Evolutionary conservation across 1,140 invertebrate genomes (phyloP), one percentile per base, ranked within the genome.

Genomic region (Drosophila kohkoa): DNA sequence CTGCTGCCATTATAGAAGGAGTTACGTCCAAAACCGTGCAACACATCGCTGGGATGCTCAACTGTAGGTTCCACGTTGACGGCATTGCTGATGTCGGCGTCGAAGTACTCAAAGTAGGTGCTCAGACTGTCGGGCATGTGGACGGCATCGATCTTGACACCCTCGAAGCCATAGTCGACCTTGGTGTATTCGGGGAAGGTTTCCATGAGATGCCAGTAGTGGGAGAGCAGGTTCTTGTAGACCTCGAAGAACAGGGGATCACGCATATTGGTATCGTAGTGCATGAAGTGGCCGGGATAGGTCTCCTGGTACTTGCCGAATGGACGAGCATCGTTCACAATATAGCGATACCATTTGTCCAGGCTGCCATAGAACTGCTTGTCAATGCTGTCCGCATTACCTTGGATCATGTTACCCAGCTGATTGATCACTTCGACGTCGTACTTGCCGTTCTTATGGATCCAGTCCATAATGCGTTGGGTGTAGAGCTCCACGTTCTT

Each of bases 61-160:
- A 46, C 58, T 2, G 51, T 7, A 0, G 76, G 54, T 48, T 92
- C 91, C 25, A 92, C 91, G 94, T 82, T 92, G 1, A 96, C 81
- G 30, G 94, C 95, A 77, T 96, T 96, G 81, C 94, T 95, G 45
- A 96, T 94, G 57, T 96, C 94, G 1, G 95, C 74, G 75, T 96
- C 94, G 78, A 95, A 95, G 63, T 95, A 93, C 63, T 96, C 95
- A 87, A 96, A 96, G 86, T 95, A 96, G 94, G 38, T 93, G 28
- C 96, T 96, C 30, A 94, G 93, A 1, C 96, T 92, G 64, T 95
- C 94, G 49, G 94, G 93, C 25, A 95, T 94, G 3, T 94, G 92
- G 6, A 96, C 94, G 20, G 93, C 93, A 66, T 95, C 93, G 49
- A 96, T 95, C 3, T 92, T 90, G 15, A 96, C 95, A 20, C 94